These are phyloP conservation scores for Belgica antarctica DNA, from an alignment of 2,888 invertebrate species.

Conservation along the genomic window DNA sequence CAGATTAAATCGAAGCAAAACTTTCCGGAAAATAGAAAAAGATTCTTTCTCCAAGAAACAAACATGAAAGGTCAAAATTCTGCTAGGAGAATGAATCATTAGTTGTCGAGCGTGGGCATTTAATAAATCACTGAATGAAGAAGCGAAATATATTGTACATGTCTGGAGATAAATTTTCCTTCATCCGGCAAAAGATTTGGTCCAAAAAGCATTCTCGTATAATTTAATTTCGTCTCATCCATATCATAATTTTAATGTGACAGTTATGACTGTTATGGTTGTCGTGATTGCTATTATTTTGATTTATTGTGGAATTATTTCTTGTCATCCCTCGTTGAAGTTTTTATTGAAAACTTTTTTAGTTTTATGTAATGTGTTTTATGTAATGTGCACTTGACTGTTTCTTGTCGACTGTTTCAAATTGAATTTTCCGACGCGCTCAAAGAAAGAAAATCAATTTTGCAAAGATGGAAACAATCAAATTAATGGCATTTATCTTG, in stretches of 20 bases:
- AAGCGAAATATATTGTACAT: neutral
- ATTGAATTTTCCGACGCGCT: no score
- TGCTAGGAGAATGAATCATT: constrained; percentile 20
- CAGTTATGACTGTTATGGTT: constrained; percentile 18
- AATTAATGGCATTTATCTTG: constrained; percentile 5
- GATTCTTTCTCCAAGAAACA: neutral
- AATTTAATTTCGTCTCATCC: constrained; percentile 10
- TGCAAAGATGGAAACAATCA: neutral
- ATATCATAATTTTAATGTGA: constrained; percentile 12
- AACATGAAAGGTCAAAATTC: constrained; percentile 18
- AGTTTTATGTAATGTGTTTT: constrained; percentile 8
- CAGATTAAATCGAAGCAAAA: no score
- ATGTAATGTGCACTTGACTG: no score
- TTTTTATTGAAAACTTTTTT: neutral
- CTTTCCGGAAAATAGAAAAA: neutral
- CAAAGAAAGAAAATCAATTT: constrained; percentile 10
- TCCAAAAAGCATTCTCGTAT: neutral
- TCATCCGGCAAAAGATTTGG: neutral
- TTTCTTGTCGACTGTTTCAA: no score
- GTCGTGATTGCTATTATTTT: constrained; percentile 4
- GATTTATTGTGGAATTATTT: constrained; percentile 3
- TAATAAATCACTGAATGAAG: constrained; percentile 21
- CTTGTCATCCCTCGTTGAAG: neutral
- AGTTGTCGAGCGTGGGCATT: constrained; percentile 20
- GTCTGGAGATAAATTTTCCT: neutral